Conservation (phyloP, 2,797 vertebrate genomes). For the Bufotes viridis region DNA sequence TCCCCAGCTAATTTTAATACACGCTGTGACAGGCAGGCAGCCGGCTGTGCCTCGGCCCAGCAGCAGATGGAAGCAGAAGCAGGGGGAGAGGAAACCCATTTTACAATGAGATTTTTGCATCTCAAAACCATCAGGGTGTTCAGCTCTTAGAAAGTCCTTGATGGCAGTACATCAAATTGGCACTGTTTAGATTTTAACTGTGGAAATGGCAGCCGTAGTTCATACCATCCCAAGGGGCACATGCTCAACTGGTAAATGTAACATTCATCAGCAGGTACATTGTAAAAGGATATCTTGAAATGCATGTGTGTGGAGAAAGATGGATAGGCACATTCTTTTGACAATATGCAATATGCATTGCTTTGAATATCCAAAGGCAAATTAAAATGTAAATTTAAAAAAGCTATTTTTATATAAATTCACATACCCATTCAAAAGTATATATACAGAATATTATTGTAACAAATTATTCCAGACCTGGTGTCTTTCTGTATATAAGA, state of each 20-base stretch:
- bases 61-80: constrained; percentile 97
- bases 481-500: no score
- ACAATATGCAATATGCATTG: not conserved
- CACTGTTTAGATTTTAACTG: constrained; percentile 86
- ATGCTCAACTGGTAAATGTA: constrained; percentile 78
- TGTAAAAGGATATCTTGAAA: constrained; percentile 5
- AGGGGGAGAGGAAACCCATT: constrained; percentile 93
- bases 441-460: not conserved
- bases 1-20: constrained; percentile 99
- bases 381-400: not conserved
- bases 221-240: constrained; percentile 84
- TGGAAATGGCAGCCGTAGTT: constrained; percentile 91
- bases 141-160: constrained; percentile 87
- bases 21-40: constrained; percentile 99
- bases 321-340: not conserved
- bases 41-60: constrained; percentile 91
- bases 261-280: constrained; percentile 64
- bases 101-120: constrained; percentile 96
- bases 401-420: not conserved
- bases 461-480: not conserved
- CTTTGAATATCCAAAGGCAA: not conserved
- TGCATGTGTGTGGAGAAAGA: not conserved
- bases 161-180: constrained; percentile 92
- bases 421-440: not conserved
- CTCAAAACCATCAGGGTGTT: constrained; percentile 95